Percentiles rank a stretch among this genome's conserved stretches.
phyloP scores from a whole-genome alignment of 2,888 invertebrate genomes.

The Acanthosoma haemorrhoidale region DNA sequence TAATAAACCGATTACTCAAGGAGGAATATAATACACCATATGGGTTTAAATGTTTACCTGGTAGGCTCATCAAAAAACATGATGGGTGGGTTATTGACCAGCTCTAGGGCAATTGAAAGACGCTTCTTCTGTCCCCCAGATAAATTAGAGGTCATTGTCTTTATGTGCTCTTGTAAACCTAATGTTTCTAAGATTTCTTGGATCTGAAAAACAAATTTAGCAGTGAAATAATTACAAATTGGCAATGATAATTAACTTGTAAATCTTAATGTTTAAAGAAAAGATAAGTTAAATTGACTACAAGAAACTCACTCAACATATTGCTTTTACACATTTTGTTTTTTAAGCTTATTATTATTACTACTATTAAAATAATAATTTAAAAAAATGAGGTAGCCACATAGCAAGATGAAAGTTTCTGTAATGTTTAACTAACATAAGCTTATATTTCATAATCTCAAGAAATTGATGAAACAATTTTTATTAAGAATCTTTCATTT shows the following conservation, averaged over 20 bases:
- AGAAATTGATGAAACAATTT: too few relatives aligned
- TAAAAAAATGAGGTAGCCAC: too few relatives aligned
- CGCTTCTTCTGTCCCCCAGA: slow-evolving; percentile 95
- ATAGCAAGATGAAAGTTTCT: too few relatives aligned
- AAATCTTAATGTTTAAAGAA: not conserved
- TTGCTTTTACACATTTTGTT: too few relatives aligned
- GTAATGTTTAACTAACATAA: too few relatives aligned
- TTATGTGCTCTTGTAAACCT: slow-evolving; percentile 77
- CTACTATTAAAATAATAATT: too few relatives aligned
- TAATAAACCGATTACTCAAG: not conserved
- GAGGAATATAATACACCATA: not conserved
- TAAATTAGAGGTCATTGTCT: slow-evolving; percentile 83
- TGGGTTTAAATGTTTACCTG: slow-evolving; percentile 49
- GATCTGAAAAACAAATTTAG: slow-evolving; percentile 59
- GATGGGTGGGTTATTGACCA: slow-evolving; percentile 93
- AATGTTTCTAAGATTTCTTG: slow-evolving; percentile 86
- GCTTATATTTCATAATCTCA: too few relatives aligned
- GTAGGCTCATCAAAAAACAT: slow-evolving; percentile 99
- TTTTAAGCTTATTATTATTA: too few relatives aligned
- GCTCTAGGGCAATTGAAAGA: slow-evolving; percentile 85
- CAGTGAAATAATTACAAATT: not conserved
- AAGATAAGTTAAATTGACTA: too few relatives aligned
- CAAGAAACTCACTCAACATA: too few relatives aligned
- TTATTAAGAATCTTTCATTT: too few relatives aligned
- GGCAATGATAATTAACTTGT: not conserved